Conservation (phyloP, 2,113 vertebrate genomes). For the Lycocorax pyrrhopterus region DNA sequence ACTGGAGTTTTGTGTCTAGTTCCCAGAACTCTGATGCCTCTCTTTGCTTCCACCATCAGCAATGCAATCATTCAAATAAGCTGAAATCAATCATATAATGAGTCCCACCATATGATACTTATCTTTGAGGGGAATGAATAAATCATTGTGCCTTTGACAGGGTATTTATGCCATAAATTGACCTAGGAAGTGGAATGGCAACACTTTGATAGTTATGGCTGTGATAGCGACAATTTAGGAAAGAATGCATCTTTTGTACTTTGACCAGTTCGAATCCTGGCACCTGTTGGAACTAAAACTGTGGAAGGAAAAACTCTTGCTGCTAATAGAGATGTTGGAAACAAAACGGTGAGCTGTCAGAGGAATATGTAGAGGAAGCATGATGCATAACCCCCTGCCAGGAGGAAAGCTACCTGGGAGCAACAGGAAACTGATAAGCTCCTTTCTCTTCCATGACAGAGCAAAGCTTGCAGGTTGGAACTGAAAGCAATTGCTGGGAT, state of each 20-base stretch:
- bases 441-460: background rate
- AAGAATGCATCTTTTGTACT: slow-evolving; percentile 73
- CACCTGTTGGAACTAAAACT: slow-evolving; percentile 77
- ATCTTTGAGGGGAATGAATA: slow-evolving; percentile 74
- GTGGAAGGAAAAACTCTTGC: slow-evolving; percentile 19
- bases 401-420: slow-evolving; percentile 19
- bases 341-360: slow-evolving; percentile 57
- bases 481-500: background rate
- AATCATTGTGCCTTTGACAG: slow-evolving; percentile 72
- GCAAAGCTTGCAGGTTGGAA: slow-evolving; percentile 10
- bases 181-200: slow-evolving; percentile 58
- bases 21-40: slow-evolving; percentile 68
- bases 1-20: slow-evolving; percentile 68
- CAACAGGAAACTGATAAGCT: slow-evolving; percentile 36
- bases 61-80: slow-evolving; percentile 71
- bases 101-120: slow-evolving; percentile 71
- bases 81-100: slow-evolving; percentile 79
- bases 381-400: background rate
- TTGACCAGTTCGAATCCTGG: slow-evolving; percentile 46
- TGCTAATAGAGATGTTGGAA: slow-evolving; percentile 11
- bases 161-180: slow-evolving; percentile 56
- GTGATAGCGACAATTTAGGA: slow-evolving; percentile 48
- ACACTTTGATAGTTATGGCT: slow-evolving; percentile 59
- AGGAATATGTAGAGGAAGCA: background rate
- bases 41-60: slow-evolving; percentile 46